Evolutionary conservation across 1,140 invertebrate genomes (phyloP), one percentile per base, ranked within the genome.

Genomic region (Procambarus virginalis): DNA sequence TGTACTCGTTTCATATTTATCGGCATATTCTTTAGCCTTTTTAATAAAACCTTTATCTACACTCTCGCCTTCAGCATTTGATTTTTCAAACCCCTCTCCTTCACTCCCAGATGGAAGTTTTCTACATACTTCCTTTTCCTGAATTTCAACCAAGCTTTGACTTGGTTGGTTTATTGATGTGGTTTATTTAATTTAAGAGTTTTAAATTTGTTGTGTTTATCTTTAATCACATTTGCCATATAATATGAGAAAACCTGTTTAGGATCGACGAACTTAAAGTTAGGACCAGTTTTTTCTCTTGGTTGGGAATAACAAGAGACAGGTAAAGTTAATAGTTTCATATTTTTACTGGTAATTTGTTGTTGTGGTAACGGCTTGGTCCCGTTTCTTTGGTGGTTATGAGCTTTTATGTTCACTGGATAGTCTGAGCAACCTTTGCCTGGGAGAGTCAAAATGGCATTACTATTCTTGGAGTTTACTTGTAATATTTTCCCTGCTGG

Each of bases 211-310:
- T 60, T 58, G 20, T 22, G 3, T 4, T 73, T 46, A 6, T 55
- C 73, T 14, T 73, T 87, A 22, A 80, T 20, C 22, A 75, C 49
- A 75, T 81, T 80, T 49, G n/a, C 34, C 5, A 12, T 75, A 73
- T 70, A 87, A 64, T 70, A 88, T 6, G 78, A 48, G 48, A 88
- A 88, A 22, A 88, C 86, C 58, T 88, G 78, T 17, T 70, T 20
- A 45, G 86, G 86, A 88, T 88, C 68, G 12, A 88, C 10, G 20
- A 88, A 82, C 34, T 34, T 82, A 22, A 55, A 34, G 0, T 70
- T 75, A 58, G 46, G 8, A 14, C 22, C 48, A 45, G 3, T 34
- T 5, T 75, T 20, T 22, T 82, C 68, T 3, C 34, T 81, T 8
- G n/a, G 46, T 20, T 34, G 6, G 9, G 60, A 55, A n/a, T 73